Evolutionary conservation across 2,113 vertebrate species (phyloP).

Genomic region (Poeciliopsis retropinna): DNA sequence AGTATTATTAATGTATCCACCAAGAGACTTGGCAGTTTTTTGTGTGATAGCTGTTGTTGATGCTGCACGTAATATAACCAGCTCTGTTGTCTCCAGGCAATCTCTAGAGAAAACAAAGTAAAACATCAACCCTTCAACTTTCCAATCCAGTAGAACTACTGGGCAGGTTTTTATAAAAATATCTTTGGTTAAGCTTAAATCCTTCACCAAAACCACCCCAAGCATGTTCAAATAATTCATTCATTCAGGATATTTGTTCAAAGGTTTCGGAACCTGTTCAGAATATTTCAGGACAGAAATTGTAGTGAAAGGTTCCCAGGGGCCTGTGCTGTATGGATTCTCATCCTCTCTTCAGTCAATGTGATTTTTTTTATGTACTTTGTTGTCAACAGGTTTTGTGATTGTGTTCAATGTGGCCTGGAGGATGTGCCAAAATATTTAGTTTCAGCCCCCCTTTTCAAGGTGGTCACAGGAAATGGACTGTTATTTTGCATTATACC

Average conservation of each 20-base stretch:
- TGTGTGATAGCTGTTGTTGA: not conserved
- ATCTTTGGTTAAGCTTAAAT: not conserved
- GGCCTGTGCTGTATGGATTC: not conserved
- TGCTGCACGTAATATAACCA: not conserved
- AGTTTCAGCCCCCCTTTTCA: not conserved
- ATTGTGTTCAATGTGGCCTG: not conserved
- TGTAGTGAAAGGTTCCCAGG: no score
- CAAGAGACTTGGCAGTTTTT: not conserved
- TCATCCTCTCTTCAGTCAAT: not conserved
- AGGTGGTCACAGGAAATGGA: not conserved
- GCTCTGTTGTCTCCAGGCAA: no score
- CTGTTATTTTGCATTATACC: not conserved
- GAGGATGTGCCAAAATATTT: not conserved
- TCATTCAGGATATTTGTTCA: not conserved
- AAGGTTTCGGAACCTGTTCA: not conserved
- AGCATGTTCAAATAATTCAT: not conserved
- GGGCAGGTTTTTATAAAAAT: not conserved
- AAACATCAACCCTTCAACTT: not conserved
- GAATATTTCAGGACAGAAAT: not conserved
- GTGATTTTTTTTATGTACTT: not conserved
- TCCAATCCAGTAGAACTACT: not conserved
- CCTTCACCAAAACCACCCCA: not conserved
- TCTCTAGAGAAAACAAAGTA: not conserved
- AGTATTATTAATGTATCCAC: not conserved
- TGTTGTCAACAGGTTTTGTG: not conserved